Base-by-base conservation (phyloP, 2,113 vertebrate genomes). In the Alethe castanea region DNA sequence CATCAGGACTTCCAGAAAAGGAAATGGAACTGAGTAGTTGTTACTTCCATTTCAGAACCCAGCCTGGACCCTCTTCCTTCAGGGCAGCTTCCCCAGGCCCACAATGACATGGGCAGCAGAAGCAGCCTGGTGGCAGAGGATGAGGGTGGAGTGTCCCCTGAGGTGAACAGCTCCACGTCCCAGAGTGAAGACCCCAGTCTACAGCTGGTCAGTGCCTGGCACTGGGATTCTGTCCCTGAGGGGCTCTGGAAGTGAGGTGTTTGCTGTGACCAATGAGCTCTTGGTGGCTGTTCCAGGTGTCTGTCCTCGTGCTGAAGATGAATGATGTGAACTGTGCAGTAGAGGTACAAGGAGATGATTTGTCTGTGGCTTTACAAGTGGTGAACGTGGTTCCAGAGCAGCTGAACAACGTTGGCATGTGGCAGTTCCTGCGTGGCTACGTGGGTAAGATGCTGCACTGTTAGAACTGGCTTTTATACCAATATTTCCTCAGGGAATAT, bases 131-230 rank as follows among this genome's bases (percentile, higher is more conserved):
- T 95, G 38, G 96, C 96, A n/a, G 98, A 98, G 35, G 98, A 97
- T 0, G 98, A 98, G 65, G 98, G 97, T 24, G 94, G 74, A 80
- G 98, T 81, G 2, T 98, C 98, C 38, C 98, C 98, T 24, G 98
- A 98, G 62, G 97, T 98, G 79, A 98, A 98, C 97, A 99, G 98
- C 97, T 99, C 98, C 2, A 96, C 98, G 22, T 99, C 99, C 25
- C 98, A 98, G 85, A 99, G 98, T 44, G 98, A 99, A 72, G 98
- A 99, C 54, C 85, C 98, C 18, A 95, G 86, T 47, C 96, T 98
- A 69, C 98, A 99, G 78, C 97, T 81, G 98, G 99, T 99, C 90
- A 97, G 98, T 67, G 70, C 93, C 81, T 86, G 73, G 80, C 85
- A 14, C 80, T 60, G 19, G 36, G 8, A 4, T 13, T 3, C 3